Base-by-base conservation (phyloP, 2,888 invertebrate genomes). In the Machimus atricapillus region DNA sequence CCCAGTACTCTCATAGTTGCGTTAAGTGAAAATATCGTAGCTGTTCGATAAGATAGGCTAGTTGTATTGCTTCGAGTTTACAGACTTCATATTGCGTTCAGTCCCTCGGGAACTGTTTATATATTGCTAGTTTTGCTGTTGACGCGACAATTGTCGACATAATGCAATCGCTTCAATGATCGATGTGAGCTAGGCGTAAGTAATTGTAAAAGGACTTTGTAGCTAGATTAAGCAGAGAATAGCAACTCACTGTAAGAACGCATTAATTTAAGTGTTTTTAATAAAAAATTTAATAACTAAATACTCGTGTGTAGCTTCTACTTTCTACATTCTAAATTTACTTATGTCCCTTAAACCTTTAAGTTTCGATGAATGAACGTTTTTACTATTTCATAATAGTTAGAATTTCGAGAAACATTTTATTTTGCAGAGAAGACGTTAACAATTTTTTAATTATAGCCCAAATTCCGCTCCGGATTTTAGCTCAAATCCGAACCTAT, bases 271-370 rank as follows among this genome's bases (percentile, higher is more conserved):
- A 85, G 85, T 85, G 85, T 85, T 85, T 85, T 85, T 85, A 85
- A 85, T 85, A 85, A 85, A 85, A 85, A 85, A 85, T 74, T 85
- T 85, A 85, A 85, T 85, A 85, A 85, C 43, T 85, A 27, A 85
- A 46, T 56, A 16, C 40, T 40, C 31, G n/a, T 52, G 16, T 52
- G 5, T 4, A 14, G n/a, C 19, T 52, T n/a, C 1, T 52, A 52
- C 7, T 52, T n/a, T 1, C n/a, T 16, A n/a, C 0, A 52, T n/a
- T n/a, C n/a, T 52, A 52, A 40, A 40, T 37, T 37, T 4, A 40
- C 3, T 31, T 31, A 31, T 31, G 31, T 31, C 3, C 31, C 34
- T 34, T 34, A 34, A 34, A 34, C 34, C 7, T 34, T 34, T 0
- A 34, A 7, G 7, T 7, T 34, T 34, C 34, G 34, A 34, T 34